Evolutionary conservation across 2,797 vertebrate species (phyloP), one percentile per base, ranked within the genome.

Genomic region (Ibycter americanus): DNA sequence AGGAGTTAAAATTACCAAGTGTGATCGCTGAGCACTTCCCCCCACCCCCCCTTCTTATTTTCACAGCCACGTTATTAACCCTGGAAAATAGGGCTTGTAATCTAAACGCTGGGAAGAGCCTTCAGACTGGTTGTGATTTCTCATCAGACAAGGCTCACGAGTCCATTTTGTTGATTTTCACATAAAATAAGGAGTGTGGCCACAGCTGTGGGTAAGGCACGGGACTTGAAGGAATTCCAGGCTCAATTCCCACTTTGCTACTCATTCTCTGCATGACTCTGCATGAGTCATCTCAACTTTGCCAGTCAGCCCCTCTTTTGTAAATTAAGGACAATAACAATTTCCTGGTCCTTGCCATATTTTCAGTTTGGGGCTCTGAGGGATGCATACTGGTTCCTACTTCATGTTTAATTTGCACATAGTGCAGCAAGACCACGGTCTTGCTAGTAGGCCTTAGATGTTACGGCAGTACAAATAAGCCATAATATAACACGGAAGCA

Each of bases 271-370:
- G 82, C 70, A 59, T 84, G 94, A 88, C 44, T 80, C 54, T 67
- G 79, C 15, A 40, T 89, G 92, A 96, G 44, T 95, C 97, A 94
- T 76, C 82, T 51, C 32, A 93, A 88, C 51, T 66, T 76, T 92
- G 76, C 65, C 87, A 89, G 76, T 86, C 90, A 91, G 88, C 51
- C 65, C 46, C 66, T 91, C 5, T 0, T 79, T 85, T 94, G 84
- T 93, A 83, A 92, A 90, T 86, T 66, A 91, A 84, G 61, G 78
- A 81, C 76, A 85, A 68, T 71, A 85, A 96, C 59, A 1, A 59
- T 92, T 96, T 94, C 79, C 89, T 86, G 58, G 42, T 67, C 54
- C 44, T 87, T 91, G 70, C 67, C 8, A 19, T 72, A 87, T 95
- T 91, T 87, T 89, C 82, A 78, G 76, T 47, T 71, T 55, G 54